phyloP scores from a whole-genome alignment of 2,113 vertebrate species.

The Nibea coibor region DNA sequence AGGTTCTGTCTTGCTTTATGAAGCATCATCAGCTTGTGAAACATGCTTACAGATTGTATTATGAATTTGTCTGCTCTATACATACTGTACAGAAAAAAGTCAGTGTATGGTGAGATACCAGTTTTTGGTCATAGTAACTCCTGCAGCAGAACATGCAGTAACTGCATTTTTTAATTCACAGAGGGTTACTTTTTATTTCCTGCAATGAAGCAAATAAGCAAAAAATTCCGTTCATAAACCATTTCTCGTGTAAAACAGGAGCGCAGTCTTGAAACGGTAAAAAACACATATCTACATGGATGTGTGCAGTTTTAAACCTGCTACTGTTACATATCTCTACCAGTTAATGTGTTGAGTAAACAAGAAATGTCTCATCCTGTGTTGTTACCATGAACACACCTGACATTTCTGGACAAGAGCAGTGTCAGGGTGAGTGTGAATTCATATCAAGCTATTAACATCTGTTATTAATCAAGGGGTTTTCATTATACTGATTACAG shows the following conservation, averaged over 20 bases:
- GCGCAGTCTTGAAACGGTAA: background rate
- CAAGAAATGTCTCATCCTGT: background rate
- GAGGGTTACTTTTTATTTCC: background rate
- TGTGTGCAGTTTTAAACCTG: background rate
- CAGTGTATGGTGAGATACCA: background rate
- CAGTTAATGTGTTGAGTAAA: background rate
- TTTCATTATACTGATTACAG: constrained; percentile 3
- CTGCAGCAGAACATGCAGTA: background rate
- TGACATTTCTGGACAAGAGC: background rate
- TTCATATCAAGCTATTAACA: constrained; percentile 25
- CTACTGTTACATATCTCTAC: background rate
- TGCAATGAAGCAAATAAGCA: background rate
- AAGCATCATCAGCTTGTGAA: background rate
- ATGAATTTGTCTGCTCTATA: background rate
- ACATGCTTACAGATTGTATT: background rate
- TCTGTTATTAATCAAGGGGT: background rate
- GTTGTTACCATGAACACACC: background rate
- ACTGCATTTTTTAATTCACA: background rate
- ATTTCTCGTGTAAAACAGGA: background rate
- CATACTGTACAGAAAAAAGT: background rate
- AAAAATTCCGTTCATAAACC: background rate
- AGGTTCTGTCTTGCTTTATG: background rate
- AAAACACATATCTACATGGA: too few species aligned
- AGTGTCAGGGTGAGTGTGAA: background rate
- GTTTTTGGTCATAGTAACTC: background rate